Evolutionary conservation across 2,113 vertebrate genomes (phyloP).

Genomic region (Chinchilla lanigera): DNA sequence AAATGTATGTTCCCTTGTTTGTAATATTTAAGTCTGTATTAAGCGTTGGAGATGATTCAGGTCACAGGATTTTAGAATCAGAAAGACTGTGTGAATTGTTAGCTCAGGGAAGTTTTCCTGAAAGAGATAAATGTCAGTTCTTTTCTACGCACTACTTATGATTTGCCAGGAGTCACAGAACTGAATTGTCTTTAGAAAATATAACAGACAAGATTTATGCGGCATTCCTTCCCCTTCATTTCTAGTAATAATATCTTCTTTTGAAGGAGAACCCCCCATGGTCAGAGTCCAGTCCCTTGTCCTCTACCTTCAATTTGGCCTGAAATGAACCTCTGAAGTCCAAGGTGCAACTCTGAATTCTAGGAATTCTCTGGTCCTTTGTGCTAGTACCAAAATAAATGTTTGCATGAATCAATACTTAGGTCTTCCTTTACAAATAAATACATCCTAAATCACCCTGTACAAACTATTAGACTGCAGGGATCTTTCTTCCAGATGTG

Average conservation of each 20-base stretch:
- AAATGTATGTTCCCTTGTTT: background rate
- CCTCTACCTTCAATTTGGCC: background rate
- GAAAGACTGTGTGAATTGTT: background rate
- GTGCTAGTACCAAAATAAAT: background rate
- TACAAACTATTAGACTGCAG: background rate
- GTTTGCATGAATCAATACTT: background rate
- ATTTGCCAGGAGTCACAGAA: background rate
- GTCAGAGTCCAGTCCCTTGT: background rate
- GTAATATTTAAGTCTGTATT: background rate
- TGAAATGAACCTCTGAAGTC: background rate
- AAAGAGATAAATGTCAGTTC: background rate
- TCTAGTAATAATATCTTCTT: background rate
- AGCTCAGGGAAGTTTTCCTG: background rate
- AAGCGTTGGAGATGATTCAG: background rate
- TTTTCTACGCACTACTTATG: background rate
- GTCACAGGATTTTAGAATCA: constrained; percentile 9
- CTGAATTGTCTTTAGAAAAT: background rate
- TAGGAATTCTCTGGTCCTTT: background rate
- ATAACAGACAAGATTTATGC: background rate
- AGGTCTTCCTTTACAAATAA: background rate
- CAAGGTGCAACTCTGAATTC: constrained; percentile 17
- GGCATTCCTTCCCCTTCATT: background rate
- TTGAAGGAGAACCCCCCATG: background rate
- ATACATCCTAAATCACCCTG: no score
- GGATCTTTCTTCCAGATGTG: background rate